phyloP scores from a whole-genome alignment of 1,140 invertebrate genomes.

The Lucilia cuprina region DNA sequence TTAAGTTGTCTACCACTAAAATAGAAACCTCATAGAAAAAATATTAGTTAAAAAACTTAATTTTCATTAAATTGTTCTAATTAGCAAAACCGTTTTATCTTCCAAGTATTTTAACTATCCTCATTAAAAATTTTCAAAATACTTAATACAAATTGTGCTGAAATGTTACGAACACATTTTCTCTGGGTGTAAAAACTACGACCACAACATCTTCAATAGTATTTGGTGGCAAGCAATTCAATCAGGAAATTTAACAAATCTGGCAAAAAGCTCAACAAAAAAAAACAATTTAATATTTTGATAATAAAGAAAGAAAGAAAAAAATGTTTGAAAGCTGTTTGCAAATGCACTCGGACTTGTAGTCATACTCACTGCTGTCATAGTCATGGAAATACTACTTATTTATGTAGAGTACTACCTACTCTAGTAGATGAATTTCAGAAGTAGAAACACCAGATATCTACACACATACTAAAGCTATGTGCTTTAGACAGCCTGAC shows the following conservation, averaged over 20 bases:
- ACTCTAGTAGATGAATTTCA: neutral
- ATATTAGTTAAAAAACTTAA: neutral
- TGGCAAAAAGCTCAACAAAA: neutral
- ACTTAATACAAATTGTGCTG: neutral
- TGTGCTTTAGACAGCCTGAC: slow-evolving; percentile 1
- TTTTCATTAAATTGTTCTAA: no score
- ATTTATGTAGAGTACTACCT: neutral
- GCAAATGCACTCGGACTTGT: neutral
- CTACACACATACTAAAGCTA: neutral
- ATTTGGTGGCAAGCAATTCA: neutral
- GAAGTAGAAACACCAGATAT: neutral
- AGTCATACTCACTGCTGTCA: neutral
- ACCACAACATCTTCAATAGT: no score
- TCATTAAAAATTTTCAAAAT: no score
- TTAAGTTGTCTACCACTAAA: neutral
- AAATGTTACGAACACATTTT: no score
- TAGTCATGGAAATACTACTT: neutral
- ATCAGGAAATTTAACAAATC: slow-evolving; percentile 3
- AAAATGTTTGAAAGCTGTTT: neutral
- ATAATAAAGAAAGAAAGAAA: no score
- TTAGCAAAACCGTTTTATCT: no score
- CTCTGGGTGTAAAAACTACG: neutral
- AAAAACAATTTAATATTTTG: neutral
- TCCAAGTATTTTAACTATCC: no score
- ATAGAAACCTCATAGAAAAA: neutral